Base-by-base conservation (phyloP, 2,797 vertebrate genomes). In the Pipistrellus nathusii region DNA sequence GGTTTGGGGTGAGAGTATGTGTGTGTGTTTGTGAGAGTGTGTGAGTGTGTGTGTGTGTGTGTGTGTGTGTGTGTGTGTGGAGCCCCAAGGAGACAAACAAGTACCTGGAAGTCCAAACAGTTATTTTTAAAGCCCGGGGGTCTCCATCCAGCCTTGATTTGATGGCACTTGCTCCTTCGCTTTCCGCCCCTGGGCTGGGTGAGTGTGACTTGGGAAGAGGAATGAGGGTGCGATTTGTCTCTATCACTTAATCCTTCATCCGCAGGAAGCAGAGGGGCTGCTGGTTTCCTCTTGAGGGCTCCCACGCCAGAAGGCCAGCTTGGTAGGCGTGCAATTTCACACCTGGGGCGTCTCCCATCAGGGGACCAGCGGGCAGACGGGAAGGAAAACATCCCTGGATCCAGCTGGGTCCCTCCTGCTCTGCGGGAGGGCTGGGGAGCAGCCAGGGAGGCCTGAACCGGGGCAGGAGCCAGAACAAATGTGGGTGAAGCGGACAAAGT, bases 281-380 rank as follows among this genome's bases (percentile, higher is more conserved):
- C 13, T 87, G 90, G 62, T 82, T 96, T 96, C 92, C 95, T 91
- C 82, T 8, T 3, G 85, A 80, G 80, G 93, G 78, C 89, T 85
- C 80, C 76, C 10, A 59, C 81, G 78, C 77, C 96, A 96, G 95
- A 96, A 97, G 95, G 93, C 94, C 85, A 93, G 48, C 90, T 82
- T 85, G 41, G 84, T 44, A 96, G 95, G 97, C 91, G 97, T 94
- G 93, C 57, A 55, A 51, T 87, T 97, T 97, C 96, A 97, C 96
- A 96, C 96, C 23, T 23, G 0, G 1, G 94, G 93, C 4, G 73
- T 96, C 94, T 95, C 71, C 96, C 83, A 83, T 89, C 88, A 92
- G 81, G 93, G 82, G 51, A 88, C 78, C 12, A 11, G 14, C 0
- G 20, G 71, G 68, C 95, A 97, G 97, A 97, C 83, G 0, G 73